Evolutionary conservation across 2,888 invertebrate species (phyloP).

Genomic region (Tanypteryx hageni): DNA sequence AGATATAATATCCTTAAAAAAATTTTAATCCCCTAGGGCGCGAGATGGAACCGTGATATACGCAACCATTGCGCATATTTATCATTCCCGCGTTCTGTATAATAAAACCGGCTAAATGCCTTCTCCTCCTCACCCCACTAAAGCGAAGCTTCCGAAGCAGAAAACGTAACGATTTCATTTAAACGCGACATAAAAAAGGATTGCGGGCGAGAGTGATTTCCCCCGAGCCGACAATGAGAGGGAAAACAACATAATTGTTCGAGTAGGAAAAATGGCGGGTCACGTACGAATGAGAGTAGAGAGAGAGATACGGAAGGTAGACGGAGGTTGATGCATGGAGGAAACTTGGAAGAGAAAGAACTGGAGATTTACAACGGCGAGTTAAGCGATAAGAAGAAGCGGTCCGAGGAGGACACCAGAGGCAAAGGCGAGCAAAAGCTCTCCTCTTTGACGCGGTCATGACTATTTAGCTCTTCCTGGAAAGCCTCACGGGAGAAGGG

Average conservation of each 20-base stretch:
- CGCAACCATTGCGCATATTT: no score
- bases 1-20: neutral
- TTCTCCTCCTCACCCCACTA: no score
- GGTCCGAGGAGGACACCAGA: no score
- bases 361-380: neutral
- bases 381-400: neutral
- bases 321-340: neutral
- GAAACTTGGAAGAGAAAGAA: neutral
- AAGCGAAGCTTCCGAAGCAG: neutral
- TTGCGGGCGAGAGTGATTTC: neutral
- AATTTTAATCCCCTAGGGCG: no score
- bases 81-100: no score
- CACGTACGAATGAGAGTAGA: neutral
- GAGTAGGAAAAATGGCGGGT: neutral
- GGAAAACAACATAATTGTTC: neutral
- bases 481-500: slow-evolving; percentile 10
- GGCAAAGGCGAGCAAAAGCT: no score
- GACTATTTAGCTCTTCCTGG: slow-evolving; percentile 13
- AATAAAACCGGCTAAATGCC: no score
- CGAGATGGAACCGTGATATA: no score
- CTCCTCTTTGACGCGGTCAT: slow-evolving; percentile 9
- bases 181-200: neutral
- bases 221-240: neutral
- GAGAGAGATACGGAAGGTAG: neutral
- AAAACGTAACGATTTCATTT: neutral